phyloP scores from a whole-genome alignment of 1,140 invertebrate species.

The Helicoverpa armigera region DNA sequence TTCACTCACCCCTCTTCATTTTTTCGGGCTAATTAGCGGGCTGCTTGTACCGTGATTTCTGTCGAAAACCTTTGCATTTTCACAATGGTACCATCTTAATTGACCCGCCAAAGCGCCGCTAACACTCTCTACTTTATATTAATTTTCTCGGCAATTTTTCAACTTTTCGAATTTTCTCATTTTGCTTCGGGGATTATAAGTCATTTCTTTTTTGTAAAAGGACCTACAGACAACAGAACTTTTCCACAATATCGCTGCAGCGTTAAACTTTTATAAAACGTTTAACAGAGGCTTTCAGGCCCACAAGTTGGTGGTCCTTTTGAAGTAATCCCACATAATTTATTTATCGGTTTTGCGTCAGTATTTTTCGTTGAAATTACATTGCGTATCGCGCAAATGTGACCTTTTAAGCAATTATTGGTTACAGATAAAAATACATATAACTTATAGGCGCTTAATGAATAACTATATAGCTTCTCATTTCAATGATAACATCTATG shows the following conservation, averaged over 20 bases:
- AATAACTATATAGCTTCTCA: too few relatives aligned
- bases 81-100: constrained; percentile 33
- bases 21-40: constrained; percentile 26
- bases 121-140: constrained; percentile 38
- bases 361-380: constrained; percentile 11
- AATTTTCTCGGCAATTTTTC: constrained; percentile 33
- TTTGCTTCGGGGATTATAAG: constrained; percentile 40
- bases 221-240: constrained; percentile 18
- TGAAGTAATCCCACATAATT: constrained; percentile 26
- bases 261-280: constrained; percentile 46
- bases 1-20: constrained; percentile 30
- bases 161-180: constrained; percentile 44
- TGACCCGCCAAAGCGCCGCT: constrained; percentile 32
- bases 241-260: constrained; percentile 40
- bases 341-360: constrained; percentile 16
- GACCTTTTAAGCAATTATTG: too few relatives aligned
- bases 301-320: constrained; percentile 15
- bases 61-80: constrained; percentile 38
- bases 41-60: constrained; percentile 29
- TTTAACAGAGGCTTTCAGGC: constrained; percentile 20
- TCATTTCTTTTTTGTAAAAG: constrained; percentile 37
- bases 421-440: too few relatives aligned
- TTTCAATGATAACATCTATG: too few relatives aligned
- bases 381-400: not conserved
- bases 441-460: too few relatives aligned